These are phyloP conservation scores for Lacerta viridis DNA, from an alignment of 2,797 vertebrate species.

Conservation along the genomic window DNA sequence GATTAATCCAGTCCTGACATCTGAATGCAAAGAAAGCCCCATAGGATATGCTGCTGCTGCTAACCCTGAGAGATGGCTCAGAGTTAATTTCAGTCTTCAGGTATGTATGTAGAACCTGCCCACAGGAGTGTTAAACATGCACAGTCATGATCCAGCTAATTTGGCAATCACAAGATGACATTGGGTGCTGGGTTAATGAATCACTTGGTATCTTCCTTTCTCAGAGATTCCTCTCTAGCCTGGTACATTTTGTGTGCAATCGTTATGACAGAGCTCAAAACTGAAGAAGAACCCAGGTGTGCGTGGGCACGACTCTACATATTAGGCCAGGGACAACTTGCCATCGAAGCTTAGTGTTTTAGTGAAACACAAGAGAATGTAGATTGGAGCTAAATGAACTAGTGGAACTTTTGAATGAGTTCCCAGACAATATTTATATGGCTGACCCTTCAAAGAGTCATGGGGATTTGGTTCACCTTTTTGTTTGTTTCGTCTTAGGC, in stretches of 20 bases:
- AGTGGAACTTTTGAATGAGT: background rate
- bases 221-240: conserved; percentile 26
- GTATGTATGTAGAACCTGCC: conserved; percentile 47
- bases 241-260: conserved; percentile 26
- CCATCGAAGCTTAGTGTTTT: background rate
- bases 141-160: conserved; percentile 58
- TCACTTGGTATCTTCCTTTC: conserved; percentile 35
- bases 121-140: conserved; percentile 56
- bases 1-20: conserved; percentile 39
- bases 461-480: background rate
- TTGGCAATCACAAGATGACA: conserved; percentile 41
- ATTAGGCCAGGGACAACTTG: background rate
- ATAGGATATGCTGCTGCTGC: conserved; percentile 42
- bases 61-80: conserved; percentile 69
- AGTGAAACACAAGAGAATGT: background rate
- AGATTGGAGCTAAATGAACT: conserved; percentile 24
- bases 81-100: conserved; percentile 40
- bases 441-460: background rate
- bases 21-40: conserved; percentile 47
- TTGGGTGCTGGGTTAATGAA: background rate
- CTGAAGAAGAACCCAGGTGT: conserved; percentile 5
- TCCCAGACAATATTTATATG: background rate
- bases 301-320: conserved; percentile 18
- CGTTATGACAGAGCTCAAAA: conserved; percentile 1
- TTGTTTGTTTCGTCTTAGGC: background rate